Conservation (phyloP, 2,797 vertebrate species). For the Otolemur crassicaudatus region DNA sequence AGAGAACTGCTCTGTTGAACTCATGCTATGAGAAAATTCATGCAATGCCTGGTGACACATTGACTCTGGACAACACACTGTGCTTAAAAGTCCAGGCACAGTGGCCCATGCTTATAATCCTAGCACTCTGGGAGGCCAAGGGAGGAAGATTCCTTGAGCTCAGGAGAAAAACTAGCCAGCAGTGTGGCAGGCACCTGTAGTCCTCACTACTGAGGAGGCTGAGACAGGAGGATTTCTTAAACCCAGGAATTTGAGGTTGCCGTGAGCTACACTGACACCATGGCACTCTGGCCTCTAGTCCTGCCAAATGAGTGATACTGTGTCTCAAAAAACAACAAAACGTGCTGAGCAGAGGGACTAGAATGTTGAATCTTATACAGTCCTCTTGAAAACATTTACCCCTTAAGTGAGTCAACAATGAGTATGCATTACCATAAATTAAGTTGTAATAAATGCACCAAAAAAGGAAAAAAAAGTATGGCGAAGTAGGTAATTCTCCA, state of each 20-base stretch:
- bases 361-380: background rate
- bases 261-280: too few species aligned
- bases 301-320: too few species aligned
- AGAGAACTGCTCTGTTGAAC: constrained; percentile 51
- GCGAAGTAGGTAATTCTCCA: background rate
- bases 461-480: background rate
- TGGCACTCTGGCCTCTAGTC: too few species aligned
- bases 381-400: background rate
- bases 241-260: too few species aligned
- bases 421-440: background rate
- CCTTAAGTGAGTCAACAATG: background rate
- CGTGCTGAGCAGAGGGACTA: background rate
- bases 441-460: background rate
- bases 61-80: background rate
- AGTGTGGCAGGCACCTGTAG: too few species aligned
- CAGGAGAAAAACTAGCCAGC: too few species aligned
- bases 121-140: too few species aligned
- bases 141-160: too few species aligned
- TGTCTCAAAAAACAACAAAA: too few species aligned
- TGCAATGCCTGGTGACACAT: background rate
- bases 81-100: background rate
- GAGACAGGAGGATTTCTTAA: too few species aligned
- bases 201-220: too few species aligned
- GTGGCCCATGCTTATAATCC: too few species aligned
- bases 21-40: constrained; percentile 40